Percentiles rank a stretch among this genome's conserved stretches.
Conservation (phyloP, 2,888 invertebrate species). For the Parasteatoda lunata region DNA sequence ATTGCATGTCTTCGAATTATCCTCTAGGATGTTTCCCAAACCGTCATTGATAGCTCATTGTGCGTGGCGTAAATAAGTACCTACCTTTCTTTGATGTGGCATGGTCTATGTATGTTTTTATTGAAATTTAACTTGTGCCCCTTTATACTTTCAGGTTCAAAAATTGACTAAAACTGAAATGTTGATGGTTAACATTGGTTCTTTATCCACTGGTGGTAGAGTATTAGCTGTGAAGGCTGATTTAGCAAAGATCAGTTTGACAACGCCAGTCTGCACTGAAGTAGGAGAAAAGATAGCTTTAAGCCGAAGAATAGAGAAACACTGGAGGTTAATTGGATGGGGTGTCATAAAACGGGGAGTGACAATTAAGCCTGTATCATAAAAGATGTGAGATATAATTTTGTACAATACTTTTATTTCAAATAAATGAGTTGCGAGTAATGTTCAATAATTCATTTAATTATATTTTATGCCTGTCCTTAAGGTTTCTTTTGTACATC, state of each 20-base stretch:
- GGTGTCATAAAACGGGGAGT: constrained; percentile 98
- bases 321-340: constrained; percentile 99
- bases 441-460: too few species aligned
- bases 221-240: constrained; percentile 96
- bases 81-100: neutral
- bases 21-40: too few species aligned
- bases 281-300: constrained; percentile 99
- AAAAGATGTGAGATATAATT: constrained; percentile 17
- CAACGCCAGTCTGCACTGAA: constrained; percentile 99
- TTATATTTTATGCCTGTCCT: too few species aligned
- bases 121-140: neutral
- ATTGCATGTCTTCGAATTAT: too few species aligned
- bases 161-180: constrained; percentile 93
- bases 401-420: too few species aligned
- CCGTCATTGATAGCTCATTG: too few species aligned
- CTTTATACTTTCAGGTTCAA: constrained; percentile 80
- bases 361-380: constrained; percentile 86
- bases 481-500: too few species aligned
- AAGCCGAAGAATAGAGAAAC: constrained; percentile 98
- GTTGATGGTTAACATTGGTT: constrained; percentile 98
- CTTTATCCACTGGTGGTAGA: constrained; percentile 96
- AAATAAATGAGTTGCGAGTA: too few species aligned
- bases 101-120: neutral
- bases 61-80: too few species aligned
- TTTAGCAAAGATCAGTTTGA: constrained; percentile 96